Conservation (phyloP, 2,113 vertebrate species). For the Heterocephalus glaber region DNA sequence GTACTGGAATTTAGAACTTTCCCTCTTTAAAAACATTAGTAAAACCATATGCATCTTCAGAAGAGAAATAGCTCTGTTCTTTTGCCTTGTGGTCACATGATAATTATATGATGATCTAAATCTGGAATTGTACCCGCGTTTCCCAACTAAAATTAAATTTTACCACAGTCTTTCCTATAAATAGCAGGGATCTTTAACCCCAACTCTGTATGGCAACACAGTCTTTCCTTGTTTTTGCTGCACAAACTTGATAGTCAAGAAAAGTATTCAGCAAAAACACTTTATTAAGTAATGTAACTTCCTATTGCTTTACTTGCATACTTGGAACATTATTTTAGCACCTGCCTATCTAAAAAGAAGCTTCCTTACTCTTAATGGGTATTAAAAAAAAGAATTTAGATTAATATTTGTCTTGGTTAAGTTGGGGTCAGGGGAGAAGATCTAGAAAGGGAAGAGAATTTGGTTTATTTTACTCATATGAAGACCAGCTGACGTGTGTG, state of each 20-base stretch:
- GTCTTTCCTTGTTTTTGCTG: not conserved
- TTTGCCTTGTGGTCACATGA: not conserved
- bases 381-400: not conserved
- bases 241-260: not conserved
- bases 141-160: conserved; percentile 40
- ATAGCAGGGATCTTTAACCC: not conserved
- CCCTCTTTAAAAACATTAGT: not conserved
- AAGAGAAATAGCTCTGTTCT: not conserved
- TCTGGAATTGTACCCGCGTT: not conserved
- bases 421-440: accelerated
- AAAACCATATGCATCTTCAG: not conserved
- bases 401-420: not conserved
- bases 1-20: not conserved
- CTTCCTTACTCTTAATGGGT: not conserved
- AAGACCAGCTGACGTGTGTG: not conserved
- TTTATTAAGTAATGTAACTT: not conserved
- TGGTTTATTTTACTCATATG: not conserved
- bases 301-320: not conserved
- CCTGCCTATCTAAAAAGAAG: not conserved
- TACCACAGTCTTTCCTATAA: not conserved
- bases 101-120: conserved; percentile 48
- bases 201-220: not conserved
- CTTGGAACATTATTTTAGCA: not conserved
- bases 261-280: conserved; percentile 7
- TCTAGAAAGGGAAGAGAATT: not conserved